phyloP scores from a whole-genome alignment of 1,140 invertebrate species.

The Brachionus plicatilis region DNA sequence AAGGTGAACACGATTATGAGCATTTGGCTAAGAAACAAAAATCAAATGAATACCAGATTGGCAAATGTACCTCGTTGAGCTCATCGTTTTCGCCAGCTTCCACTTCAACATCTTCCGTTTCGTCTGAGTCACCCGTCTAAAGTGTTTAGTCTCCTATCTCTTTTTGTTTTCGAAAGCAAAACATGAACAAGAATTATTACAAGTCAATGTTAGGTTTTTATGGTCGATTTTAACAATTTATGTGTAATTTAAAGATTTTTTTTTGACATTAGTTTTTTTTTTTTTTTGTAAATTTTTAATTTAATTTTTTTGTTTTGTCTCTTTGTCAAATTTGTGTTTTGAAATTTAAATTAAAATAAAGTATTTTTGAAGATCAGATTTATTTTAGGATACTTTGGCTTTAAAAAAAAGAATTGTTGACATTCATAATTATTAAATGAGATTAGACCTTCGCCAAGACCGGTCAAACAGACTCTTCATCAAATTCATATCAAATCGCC shows the following conservation, averaged over 20 bases:
- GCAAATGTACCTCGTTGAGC: conserved; percentile 4
- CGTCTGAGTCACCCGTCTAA: background rate
- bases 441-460: too few species aligned
- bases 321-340: background rate
- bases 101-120: background rate
- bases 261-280: background rate
- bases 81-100: conserved; percentile 6
- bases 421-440: too few species aligned
- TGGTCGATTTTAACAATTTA: background rate
- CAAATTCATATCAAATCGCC: too few species aligned
- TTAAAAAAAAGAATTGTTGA: too few species aligned
- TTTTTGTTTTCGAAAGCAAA: background rate
- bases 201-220: background rate
- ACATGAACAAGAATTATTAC: background rate
- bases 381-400: too few species aligned
- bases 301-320: background rate
- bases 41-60: background rate
- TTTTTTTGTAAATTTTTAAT: background rate
- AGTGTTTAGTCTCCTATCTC: background rate
- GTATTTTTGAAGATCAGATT: background rate
- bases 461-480: too few species aligned
- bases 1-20: background rate
- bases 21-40: background rate
- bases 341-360: background rate
- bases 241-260: background rate